phyloP scores from a whole-genome alignment of 1,140 invertebrate species.

The Bradynema listronoti region DNA sequence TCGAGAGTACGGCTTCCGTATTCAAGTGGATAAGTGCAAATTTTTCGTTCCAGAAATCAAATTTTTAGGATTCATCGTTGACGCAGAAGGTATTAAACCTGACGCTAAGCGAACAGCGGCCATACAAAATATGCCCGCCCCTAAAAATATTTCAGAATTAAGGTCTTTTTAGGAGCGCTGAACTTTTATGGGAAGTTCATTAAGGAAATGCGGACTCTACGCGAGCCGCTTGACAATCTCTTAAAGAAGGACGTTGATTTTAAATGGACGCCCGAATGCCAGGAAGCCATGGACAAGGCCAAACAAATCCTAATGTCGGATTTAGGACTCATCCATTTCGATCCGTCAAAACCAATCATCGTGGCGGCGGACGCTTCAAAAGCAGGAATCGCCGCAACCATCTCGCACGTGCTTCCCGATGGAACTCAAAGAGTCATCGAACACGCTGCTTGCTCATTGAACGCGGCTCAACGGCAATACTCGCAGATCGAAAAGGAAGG shows the following conservation, averaged over 20 bases:
- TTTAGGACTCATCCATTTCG: slow-evolving; percentile 55
- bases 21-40: too few species aligned
- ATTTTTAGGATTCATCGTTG: too few species aligned
- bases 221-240: slow-evolving; percentile 22
- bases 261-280: slow-evolving; percentile 2
- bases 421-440: slow-evolving; percentile 58
- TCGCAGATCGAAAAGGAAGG: slow-evolving; percentile 62
- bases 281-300: slow-evolving; percentile 37
- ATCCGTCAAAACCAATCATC: slow-evolving; percentile 54
- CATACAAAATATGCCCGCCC: too few species aligned
- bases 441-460: slow-evolving; percentile 59
- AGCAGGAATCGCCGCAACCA: slow-evolving; percentile 60
- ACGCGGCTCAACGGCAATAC: slow-evolving; percentile 60
- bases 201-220: slow-evolving; percentile 15
- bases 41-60: too few species aligned
- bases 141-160: slow-evolving; percentile 6
- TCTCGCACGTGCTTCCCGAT: slow-evolving; percentile 59
- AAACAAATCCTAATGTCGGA: slow-evolving; percentile 46
- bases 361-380: slow-evolving; percentile 61
- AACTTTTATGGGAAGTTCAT: slow-evolving; percentile 36
- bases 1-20: too few species aligned
- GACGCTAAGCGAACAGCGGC: too few species aligned
- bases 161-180: slow-evolving; percentile 45
- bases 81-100: too few species aligned
- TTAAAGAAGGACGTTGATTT: slow-evolving; percentile 26